A percentile compares a stretch with the other conserved stretches of the same genome.
Evolutionary conservation across 2,797 vertebrate species (phyloP).

Genomic region (Channa striata): DNA sequence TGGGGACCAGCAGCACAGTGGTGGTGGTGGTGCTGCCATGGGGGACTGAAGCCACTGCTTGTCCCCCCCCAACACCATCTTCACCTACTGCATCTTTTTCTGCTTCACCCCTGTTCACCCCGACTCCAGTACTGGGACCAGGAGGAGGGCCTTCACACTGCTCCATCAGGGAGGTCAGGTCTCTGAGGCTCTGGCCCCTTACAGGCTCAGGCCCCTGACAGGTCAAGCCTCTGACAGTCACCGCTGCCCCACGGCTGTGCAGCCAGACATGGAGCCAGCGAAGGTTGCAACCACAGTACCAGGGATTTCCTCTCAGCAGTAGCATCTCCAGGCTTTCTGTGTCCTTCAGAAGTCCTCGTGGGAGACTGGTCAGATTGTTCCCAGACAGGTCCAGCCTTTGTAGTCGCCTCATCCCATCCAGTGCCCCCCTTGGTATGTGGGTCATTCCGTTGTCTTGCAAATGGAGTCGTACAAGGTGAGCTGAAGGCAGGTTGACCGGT

Average conservation of each 20-base stretch:
- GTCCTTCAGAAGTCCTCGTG: conserved; percentile 91
- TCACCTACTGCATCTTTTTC: conserved; percentile 74
- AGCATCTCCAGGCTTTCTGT: conserved; percentile 91
- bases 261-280: conserved; percentile 95
- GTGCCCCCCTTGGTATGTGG: conserved; percentile 88
- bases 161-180: conserved; percentile 90
- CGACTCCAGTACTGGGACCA: conserved; percentile 69
- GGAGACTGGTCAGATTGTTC: conserved; percentile 95
- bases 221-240: conserved; percentile 91
- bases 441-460: conserved; percentile 95
- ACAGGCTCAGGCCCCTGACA: conserved; percentile 92
- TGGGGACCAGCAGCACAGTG: conserved; percentile 78
- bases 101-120: conserved; percentile 44
- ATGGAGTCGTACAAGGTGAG: conserved; percentile 89
- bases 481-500: conserved; percentile 89
- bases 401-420: conserved; percentile 90
- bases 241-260: conserved; percentile 83
- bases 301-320: conserved; percentile 92
- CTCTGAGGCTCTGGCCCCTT: conserved; percentile 89
- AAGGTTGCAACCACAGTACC: conserved; percentile 95
- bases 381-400: conserved; percentile 93
- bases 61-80: conserved; percentile 67
- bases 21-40: conserved; percentile 71
- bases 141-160: conserved; percentile 86
- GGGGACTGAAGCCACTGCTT: conserved; percentile 68